phyloP scores from a whole-genome alignment of 2,113 vertebrate species.

The Pelmatolapia mariae region DNA sequence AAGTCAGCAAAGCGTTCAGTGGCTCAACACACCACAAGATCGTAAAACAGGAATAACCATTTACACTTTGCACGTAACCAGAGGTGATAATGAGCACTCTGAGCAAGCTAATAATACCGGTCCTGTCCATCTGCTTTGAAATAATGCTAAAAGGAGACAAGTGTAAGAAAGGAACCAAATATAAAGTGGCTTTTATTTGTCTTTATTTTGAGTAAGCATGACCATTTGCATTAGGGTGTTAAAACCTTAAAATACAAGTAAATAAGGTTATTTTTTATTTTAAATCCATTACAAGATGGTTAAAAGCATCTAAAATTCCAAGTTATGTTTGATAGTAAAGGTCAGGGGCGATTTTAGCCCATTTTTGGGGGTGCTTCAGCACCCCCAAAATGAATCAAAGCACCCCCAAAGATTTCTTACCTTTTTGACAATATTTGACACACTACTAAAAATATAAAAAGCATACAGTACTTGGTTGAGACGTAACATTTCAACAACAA shows the following conservation, averaged over 20 bases:
- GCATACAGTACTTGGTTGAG: too few relatives aligned
- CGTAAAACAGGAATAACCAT: neutral
- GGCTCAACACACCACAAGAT: neutral
- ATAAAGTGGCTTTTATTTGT: neutral
- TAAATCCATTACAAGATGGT: neutral
- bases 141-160: neutral
- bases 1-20: neutral
- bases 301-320: neutral
- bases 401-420: too few relatives aligned
- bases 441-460: too few relatives aligned
- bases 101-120: neutral
- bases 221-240: neutral
- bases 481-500: too few relatives aligned
- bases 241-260: neutral
- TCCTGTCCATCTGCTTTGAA: neutral
- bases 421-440: too few relatives aligned
- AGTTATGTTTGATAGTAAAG: neutral
- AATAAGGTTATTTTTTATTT: neutral
- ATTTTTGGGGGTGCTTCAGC: too few relatives aligned
- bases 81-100: neutral
- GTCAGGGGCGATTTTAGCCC: too few relatives aligned
- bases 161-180: accelerated
- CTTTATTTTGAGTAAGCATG: neutral
- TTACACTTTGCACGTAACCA: neutral
- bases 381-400: too few relatives aligned